Evolutionary conservation across 2,113 vertebrate genomes (phyloP).

Genomic region (Sus scrofa): DNA sequence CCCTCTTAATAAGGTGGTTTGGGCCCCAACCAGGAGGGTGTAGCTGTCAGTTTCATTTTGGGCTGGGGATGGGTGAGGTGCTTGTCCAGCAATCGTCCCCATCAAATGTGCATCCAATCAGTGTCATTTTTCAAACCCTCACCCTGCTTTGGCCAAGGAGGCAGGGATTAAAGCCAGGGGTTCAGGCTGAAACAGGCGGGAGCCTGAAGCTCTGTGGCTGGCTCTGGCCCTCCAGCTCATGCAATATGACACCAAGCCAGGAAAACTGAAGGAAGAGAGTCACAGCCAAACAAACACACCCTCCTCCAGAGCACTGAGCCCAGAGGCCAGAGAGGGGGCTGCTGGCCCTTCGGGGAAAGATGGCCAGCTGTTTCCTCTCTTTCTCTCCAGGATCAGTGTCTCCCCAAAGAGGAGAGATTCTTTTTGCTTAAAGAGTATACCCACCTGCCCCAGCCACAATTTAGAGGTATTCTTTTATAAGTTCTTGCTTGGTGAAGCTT

Average conservation of each 20-base stretch:
- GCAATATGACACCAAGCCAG: slow-evolving; percentile 68
- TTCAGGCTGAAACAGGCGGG: not conserved
- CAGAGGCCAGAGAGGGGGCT: not conserved
- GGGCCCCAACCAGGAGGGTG: slow-evolving; percentile 13
- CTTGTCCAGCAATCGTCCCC: slow-evolving; percentile 21
- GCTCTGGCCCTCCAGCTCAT: slow-evolving; percentile 1
- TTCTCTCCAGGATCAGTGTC: not conserved
- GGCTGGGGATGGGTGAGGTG: slow-evolving; percentile 43
- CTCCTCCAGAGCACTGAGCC: not conserved
- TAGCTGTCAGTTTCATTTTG: slow-evolving; percentile 49
- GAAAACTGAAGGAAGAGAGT: slow-evolving; percentile 37
- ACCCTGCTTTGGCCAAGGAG: slow-evolving; percentile 23
- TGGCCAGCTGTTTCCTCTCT: not conserved
- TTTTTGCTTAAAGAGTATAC: not conserved
- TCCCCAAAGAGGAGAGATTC: not conserved
- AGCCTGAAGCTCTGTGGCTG: slow-evolving; percentile 22
- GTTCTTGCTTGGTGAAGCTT: not conserved
- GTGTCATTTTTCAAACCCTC: slow-evolving; percentile 55
- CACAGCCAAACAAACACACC: slow-evolving; percentile 71
- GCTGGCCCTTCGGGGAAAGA: not conserved
- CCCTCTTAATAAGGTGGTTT: slow-evolving; percentile 55
- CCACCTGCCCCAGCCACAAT: not conserved
- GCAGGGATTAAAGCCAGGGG: not conserved
- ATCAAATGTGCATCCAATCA: slow-evolving; percentile 64
- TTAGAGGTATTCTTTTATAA: not conserved